Evolutionary conservation across 1,140 invertebrate genomes (phyloP), one percentile per base, ranked within the genome.

Genomic region (Holcopasites calliopsidis): DNA sequence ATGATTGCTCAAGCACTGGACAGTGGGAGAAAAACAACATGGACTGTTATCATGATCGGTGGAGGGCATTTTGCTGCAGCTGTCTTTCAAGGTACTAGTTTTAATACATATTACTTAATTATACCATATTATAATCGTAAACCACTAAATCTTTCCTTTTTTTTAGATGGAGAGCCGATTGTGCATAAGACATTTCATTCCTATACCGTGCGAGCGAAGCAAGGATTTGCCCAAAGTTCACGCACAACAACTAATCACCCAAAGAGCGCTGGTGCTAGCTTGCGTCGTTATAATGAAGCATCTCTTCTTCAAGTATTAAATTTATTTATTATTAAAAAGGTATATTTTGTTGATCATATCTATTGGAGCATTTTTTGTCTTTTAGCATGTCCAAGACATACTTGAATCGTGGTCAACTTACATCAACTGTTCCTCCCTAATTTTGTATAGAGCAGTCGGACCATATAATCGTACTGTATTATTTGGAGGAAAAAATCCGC

Each of bases 41-140:
- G 95, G 95, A 94, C 94, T 1, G 90, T 97, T 0, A 90, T 97
- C 58, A 96, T 97, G 95, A 90, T 97, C 16, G 95, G 95, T 6
- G 96, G 96, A 40, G 97, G 97, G 3, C 96, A 97, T 89, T 97
- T 97, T 93, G 96, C 96, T 60, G 96, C 95, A 11, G 96, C 95
- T 40, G 92, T 98, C 42, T 97, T 97, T 91, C 92, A 95, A 85
- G 94, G 95, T 92, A 93, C 26, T n/a, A 49, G 28, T 71, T 13
- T 21, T 44, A 18, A 28, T 26, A 21, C 42, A 26, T 40, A 62
- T 33, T 21, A 61, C 31, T 33, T 23, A 42, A 28, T 35, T 33
- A 28, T 58, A 4, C 33, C 0, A 18, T 54, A 5, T 4, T 44
- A 16, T 6, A 31, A n/a, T 68, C 31, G 28, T 33, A 23, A 21